Base-by-base conservation (phyloP, 2,113 vertebrate genomes). In the Macrotis lagotis region DNA sequence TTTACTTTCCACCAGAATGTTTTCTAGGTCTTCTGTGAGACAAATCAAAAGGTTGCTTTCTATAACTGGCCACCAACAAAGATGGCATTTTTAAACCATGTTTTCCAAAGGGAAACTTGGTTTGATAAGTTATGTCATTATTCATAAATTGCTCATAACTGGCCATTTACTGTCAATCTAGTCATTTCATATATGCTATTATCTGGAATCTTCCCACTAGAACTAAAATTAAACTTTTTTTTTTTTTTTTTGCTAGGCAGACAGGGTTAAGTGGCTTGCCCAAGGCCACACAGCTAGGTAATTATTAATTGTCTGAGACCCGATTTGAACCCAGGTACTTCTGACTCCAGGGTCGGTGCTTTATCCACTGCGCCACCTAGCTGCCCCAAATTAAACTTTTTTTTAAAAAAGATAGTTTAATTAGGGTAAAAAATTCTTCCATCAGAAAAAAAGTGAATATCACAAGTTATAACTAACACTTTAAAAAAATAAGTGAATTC, bases 361-460 rank as follows among this genome's bases (percentile, higher is more conserved):
- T n/a, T n/a, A n/a, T n/a, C n/a, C n/a, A n/a, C n/a, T n/a, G n/a
- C n/a, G n/a, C n/a, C n/a, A n/a, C n/a, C n/a, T n/a, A n/a, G n/a
- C n/a, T n/a, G n/a, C n/a, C n/a, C n/a, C n/a, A 92, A 91, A 95
- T 83, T 22, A 91, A 74, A 92, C 50, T 66, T 90, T 50, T 37
- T 96, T 97, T 96, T 93, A 51, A 95, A 96, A 51, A 95, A 96
- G 94, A 91, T 95, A 94, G 88, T 93, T 93, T 96, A 22, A 92
- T 59, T 91, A 48, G 50, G 94, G 25, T 95, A 89, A 93, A 94
- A 91, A 55, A 89, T 44, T 90, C 31, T 25, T 37, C 19, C n/a
- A 92, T 44, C 92, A 89, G 91, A 95, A 94, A 93, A 95, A 92
- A 96, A 26, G 52, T 94, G 89, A 95, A 66, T 48, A 91, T 5